These are phyloP conservation scores for Gambusia yucatana DNA, from an alignment of 2,797 vertebrate species.

Conservation along the genomic window DNA sequence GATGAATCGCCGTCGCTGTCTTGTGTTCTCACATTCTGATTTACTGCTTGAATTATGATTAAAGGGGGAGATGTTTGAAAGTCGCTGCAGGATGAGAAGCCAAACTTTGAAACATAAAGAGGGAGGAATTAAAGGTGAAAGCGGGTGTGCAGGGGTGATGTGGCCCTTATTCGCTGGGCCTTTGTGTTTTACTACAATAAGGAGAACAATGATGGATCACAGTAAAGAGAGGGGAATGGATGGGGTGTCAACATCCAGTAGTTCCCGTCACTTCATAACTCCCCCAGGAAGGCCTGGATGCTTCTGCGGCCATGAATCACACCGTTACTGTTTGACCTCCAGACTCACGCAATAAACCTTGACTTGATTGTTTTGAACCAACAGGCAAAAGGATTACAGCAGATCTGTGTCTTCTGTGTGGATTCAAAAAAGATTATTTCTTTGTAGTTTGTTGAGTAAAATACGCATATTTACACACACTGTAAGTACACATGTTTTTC, in stretches of 20 bases:
- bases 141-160: constrained; percentile 3
- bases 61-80: constrained; percentile 24
- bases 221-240: constrained; percentile 28
- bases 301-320: constrained; percentile 23
- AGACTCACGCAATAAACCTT: constrained; percentile 39
- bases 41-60: constrained; percentile 55
- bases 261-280: constrained; percentile 43
- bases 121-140: constrained; percentile 2
- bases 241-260: constrained; percentile 33
- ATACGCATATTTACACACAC: background rate
- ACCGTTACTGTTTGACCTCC: constrained; percentile 38
- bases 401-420: background rate
- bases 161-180: constrained; percentile 50
- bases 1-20: constrained; percentile 56
- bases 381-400: constrained; percentile 18
- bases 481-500: background rate
- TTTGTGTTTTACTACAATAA: constrained; percentile 15
- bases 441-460: background rate
- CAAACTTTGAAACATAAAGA: constrained; percentile 23
- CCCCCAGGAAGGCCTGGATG: constrained; percentile 24
- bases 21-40: constrained; percentile 47
- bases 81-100: constrained; percentile 40
- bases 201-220: constrained; percentile 4
- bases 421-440: background rate
- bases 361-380: constrained; percentile 29